These are phyloP conservation scores for Andinoacara biseriatus DNA, from an alignment of 2,113 vertebrate species.

Conservation along the genomic window DNA sequence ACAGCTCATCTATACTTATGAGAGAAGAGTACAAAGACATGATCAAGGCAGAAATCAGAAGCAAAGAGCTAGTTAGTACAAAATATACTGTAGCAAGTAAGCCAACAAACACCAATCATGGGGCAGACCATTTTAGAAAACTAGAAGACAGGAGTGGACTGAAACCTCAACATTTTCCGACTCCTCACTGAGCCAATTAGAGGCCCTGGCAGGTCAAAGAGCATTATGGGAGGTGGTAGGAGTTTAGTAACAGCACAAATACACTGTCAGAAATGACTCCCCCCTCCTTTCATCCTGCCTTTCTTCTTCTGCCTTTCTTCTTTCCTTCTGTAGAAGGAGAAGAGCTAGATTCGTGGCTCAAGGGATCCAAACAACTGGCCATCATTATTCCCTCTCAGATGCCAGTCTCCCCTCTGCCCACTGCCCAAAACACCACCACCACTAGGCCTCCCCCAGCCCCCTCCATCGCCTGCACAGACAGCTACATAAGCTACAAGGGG, in stretches of 20 bases:
- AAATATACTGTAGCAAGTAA: constrained; percentile 19
- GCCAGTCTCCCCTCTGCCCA: constrained; percentile 86
- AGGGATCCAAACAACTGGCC: constrained; percentile 91
- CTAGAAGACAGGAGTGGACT: constrained; percentile 85
- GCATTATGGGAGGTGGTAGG: constrained; percentile 89
- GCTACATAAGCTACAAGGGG: constrained; percentile 81
- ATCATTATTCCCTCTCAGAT: constrained; percentile 94
- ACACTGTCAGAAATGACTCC: constrained; percentile 87
- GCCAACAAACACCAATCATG: constrained; percentile 20
- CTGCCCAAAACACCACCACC: constrained; percentile 81
- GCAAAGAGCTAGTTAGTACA: constrained; percentile 50
- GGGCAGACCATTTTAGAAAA: constrained; percentile 79
- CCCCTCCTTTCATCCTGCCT: constrained; percentile 78
- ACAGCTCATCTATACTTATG: constrained; percentile 83
- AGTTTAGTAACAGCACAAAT: constrained; percentile 90
- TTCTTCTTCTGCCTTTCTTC: constrained; percentile 88
- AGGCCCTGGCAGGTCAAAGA: constrained; percentile 90
- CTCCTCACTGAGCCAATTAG: constrained; percentile 90
- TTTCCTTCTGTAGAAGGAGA: constrained; percentile 83
- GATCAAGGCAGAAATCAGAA: constrained; percentile 29
- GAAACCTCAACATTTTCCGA: constrained; percentile 88
- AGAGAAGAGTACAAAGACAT: constrained; percentile 38
- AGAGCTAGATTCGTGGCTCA: constrained; percentile 90
- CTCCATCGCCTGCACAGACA: constrained; percentile 82
- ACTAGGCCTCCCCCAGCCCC: constrained; percentile 83